Evolutionary conservation across 1,140 invertebrate genomes (phyloP).

Genomic region (Zaprionus ornatus): DNA sequence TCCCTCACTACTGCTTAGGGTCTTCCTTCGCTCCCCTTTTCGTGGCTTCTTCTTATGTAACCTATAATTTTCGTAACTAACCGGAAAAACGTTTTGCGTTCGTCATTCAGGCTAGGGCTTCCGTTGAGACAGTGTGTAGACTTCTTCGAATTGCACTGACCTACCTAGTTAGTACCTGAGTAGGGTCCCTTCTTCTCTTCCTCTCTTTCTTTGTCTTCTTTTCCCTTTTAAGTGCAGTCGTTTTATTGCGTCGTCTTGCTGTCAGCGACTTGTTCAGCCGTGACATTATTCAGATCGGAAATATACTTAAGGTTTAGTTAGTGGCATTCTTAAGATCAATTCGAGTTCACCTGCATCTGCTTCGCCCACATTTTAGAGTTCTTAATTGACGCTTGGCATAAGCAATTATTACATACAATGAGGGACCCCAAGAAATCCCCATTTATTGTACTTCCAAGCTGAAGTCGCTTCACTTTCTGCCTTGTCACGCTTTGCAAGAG

Average conservation of each 20-base stretch:
- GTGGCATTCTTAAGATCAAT: background rate
- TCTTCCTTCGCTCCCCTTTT: slow-evolving; percentile 5
- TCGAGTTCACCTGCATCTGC: slow-evolving; percentile 11
- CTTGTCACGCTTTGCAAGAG: slow-evolving; percentile 62
- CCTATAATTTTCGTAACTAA: slow-evolving; percentile 74
- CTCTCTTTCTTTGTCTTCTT: slow-evolving; percentile 29
- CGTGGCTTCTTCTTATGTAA: slow-evolving; percentile 47
- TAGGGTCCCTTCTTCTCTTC: slow-evolving; percentile 22
- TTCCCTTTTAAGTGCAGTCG: background rate
- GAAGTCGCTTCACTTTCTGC: slow-evolving; percentile 47
- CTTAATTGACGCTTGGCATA: slow-evolving; percentile 71
- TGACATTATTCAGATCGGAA: slow-evolving; percentile 2
- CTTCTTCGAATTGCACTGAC: slow-evolving; percentile 31
- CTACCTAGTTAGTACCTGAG: slow-evolving; percentile 29
- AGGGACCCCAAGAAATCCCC: background rate
- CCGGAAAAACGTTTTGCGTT: slow-evolving; percentile 69
- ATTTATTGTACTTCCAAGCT: background rate
- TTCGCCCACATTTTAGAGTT: slow-evolving; percentile 61
- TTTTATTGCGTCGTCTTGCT: slow-evolving; percentile 3
- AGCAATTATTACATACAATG: slow-evolving; percentile 63
- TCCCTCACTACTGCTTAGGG: no score
- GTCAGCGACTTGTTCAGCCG: slow-evolving; percentile 17
- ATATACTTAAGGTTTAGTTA: background rate
- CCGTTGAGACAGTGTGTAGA: slow-evolving; percentile 24
- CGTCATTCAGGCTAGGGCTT: slow-evolving; percentile 42